Evolutionary conservation across 2,113 vertebrate species (phyloP).

Genomic region (Carassius auratus): DNA sequence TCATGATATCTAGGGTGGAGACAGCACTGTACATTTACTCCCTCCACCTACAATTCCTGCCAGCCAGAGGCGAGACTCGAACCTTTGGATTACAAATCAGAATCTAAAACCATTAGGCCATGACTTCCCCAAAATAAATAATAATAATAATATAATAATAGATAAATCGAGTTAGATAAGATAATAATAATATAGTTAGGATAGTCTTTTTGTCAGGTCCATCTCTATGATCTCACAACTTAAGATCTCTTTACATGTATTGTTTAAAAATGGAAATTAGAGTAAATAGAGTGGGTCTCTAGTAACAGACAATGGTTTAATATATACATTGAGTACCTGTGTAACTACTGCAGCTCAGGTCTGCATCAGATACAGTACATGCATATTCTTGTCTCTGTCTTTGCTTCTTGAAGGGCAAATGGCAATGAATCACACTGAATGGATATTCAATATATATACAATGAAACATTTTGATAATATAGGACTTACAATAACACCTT

Average conservation of each 20-base stretch:
- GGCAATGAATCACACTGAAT: background rate
- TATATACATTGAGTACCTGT: constrained; percentile 26
- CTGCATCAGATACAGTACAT: background rate
- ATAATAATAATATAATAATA: no score
- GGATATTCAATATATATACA: background rate
- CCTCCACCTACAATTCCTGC: no score
- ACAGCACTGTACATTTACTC: no score
- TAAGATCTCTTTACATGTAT: constrained; percentile 10
- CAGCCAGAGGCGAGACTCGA: no score
- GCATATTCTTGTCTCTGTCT: background rate
- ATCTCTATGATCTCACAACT: background rate
- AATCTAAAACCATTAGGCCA: no score
- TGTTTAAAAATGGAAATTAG: constrained; percentile 45
- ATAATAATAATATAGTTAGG: no score
- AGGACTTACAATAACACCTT: background rate
- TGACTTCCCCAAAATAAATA: no score
- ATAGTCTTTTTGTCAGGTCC: background rate
- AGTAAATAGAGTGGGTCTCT: constrained; percentile 36
- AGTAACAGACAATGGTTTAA: constrained; percentile 15
- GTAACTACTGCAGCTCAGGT: background rate
- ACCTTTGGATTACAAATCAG: no score
- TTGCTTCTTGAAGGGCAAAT: background rate
- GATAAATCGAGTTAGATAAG: no score
- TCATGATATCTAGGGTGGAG: no score
- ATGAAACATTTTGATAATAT: background rate